phyloP scores from a whole-genome alignment of 2,113 vertebrate genomes.

The Brachypteracias leptosomus region DNA sequence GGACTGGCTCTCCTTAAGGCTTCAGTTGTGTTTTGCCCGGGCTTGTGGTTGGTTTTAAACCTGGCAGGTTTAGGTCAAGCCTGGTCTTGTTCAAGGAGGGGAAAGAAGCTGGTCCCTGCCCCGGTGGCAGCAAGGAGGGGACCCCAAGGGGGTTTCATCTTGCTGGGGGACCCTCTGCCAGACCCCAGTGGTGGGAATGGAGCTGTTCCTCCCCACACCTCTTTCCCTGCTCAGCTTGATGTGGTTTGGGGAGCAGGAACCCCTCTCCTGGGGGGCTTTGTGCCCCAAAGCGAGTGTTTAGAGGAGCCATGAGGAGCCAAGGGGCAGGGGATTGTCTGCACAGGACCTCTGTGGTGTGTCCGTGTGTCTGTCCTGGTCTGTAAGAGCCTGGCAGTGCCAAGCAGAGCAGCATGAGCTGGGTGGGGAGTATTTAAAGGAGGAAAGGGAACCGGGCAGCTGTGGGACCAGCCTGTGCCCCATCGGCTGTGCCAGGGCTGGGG shows the following conservation, averaged over 20 bases:
- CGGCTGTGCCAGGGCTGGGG: background rate
- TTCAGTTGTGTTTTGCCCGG: accelerated
- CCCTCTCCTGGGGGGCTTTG: background rate
- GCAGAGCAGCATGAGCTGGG: background rate
- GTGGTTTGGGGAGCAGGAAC: background rate
- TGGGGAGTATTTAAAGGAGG: background rate
- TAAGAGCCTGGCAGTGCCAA: background rate
- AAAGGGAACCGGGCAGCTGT: background rate
- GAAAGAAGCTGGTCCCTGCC: background rate
- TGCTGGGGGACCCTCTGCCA: background rate
- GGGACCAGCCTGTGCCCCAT: background rate
- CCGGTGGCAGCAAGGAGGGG: background rate
- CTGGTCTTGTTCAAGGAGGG: background rate
- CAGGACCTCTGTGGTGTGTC: background rate
- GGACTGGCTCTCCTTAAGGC: accelerated
- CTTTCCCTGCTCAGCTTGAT: background rate
- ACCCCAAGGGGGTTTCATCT: background rate
- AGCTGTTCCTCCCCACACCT: background rate
- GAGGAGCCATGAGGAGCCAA: background rate
- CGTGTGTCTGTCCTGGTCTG: background rate
- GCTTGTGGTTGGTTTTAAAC: background rate
- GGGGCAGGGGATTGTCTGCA: too few species aligned
- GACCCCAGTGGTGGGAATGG: background rate
- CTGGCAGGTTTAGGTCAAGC: accelerated
- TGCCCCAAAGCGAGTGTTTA: background rate